These are phyloP conservation scores for Mustela lutreola DNA, from an alignment of 2,113 vertebrate genomes.

Conservation along the genomic window DNA sequence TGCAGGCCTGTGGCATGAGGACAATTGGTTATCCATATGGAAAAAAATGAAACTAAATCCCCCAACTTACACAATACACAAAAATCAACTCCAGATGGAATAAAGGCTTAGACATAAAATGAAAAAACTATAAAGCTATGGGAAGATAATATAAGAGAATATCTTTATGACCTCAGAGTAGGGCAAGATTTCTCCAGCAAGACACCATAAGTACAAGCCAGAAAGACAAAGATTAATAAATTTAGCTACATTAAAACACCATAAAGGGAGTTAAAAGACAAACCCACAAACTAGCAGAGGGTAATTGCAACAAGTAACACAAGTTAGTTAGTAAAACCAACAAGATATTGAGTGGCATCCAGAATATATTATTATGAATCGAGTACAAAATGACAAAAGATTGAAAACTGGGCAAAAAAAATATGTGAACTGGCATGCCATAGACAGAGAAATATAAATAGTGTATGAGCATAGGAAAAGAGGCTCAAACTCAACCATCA, in stretches of 20 bases:
- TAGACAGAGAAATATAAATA: background rate
- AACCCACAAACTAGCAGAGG: background rate
- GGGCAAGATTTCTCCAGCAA: conserved; percentile 21
- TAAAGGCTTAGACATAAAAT: conserved; percentile 40
- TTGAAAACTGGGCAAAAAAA: background rate
- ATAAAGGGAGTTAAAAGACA: background rate
- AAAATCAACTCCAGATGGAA: conserved; percentile 71
- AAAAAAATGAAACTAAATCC: conserved; percentile 61
- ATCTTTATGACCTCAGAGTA: conserved; percentile 30
- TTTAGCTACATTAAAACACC: background rate
- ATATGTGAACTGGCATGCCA: background rate
- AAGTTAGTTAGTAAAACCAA: background rate
- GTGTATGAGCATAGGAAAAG: background rate
- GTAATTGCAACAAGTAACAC: background rate
- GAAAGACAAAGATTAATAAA: background rate
- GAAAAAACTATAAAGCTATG: conserved; percentile 25
- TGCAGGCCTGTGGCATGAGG: background rate
- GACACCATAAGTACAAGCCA: background rate
- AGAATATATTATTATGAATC: background rate
- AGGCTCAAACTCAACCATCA: background rate
- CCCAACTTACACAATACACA: background rate
- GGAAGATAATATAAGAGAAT: conserved; percentile 47
- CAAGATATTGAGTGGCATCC: background rate
- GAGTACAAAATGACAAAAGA: conserved; percentile 1
- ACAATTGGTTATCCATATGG: conserved; percentile 7